Evolutionary conservation across 1,140 invertebrate species (phyloP).

Genomic region (Steinernema khuongi): DNA sequence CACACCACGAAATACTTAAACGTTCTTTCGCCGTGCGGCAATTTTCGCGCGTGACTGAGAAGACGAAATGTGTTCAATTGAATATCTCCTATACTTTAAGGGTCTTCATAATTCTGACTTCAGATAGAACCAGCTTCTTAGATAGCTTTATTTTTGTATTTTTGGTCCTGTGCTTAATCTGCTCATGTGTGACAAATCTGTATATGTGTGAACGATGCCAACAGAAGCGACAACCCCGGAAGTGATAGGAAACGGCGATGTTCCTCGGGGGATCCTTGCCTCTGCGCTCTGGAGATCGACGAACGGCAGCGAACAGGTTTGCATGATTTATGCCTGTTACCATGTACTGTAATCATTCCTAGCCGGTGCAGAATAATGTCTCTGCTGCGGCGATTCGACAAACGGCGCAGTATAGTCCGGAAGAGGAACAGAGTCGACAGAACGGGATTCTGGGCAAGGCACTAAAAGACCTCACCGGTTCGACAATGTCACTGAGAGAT

Average conservation of each 20-base stretch:
- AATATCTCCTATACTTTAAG: neutral
- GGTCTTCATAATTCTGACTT: neutral
- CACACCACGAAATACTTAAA: slow-evolving; percentile 7
- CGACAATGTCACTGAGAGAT: neutral
- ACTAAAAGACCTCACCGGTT: neutral
- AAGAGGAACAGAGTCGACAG: neutral
- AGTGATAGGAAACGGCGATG: neutral
- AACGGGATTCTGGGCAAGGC: neutral
- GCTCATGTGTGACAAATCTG: neutral
- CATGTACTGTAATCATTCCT: neutral
- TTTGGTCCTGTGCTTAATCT: neutral
- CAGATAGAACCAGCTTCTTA: neutral
- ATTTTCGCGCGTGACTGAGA: slow-evolving; percentile 1
- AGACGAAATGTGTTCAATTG: slow-evolving; percentile 1
- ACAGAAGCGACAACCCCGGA: neutral
- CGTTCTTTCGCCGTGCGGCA: neutral
- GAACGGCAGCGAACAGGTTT: neutral
- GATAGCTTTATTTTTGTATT: neutral
- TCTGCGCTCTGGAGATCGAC: neutral
- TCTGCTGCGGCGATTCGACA: neutral
- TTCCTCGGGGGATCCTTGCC: neutral
- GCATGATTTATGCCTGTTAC: neutral
- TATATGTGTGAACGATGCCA: neutral
- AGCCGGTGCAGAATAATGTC: neutral
- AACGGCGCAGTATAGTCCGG: neutral